These are phyloP conservation scores for Atherix ibis DNA, from an alignment of 2,888 invertebrate genomes.

Conservation along the genomic window DNA sequence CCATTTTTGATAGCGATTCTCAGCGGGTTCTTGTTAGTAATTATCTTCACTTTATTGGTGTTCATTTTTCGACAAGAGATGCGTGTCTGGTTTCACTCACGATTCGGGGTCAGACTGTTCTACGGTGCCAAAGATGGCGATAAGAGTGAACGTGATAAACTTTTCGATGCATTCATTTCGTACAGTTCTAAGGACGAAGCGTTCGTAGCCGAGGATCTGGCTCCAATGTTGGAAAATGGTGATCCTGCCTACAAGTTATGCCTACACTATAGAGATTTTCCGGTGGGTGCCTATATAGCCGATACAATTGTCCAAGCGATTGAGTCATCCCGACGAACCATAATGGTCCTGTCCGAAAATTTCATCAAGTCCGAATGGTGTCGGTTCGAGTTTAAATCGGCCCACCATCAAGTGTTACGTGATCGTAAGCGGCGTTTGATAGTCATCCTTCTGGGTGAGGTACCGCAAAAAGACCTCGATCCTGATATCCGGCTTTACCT, in stretches of 20 bases:
- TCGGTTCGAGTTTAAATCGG: slow-evolving; percentile 86
- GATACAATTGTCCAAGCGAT: slow-evolving; percentile 89
- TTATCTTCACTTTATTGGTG: slow-evolving; percentile 56
- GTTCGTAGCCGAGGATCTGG: slow-evolving; percentile 76
- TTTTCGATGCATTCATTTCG: slow-evolving; percentile 90
- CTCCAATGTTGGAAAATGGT: slow-evolving; percentile 70
- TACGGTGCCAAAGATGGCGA: slow-evolving; percentile 61
- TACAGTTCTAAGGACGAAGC: slow-evolving; percentile 87
- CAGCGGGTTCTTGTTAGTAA: slow-evolving; percentile 57
- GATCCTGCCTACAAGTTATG: slow-evolving; percentile 72
- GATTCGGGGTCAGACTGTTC: slow-evolving; percentile 68
- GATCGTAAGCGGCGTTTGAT: slow-evolving; percentile 76
- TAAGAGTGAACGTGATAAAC: slow-evolving; percentile 65
- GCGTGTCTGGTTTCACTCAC: slow-evolving; percentile 74
- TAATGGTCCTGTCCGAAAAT: slow-evolving; percentile 83
- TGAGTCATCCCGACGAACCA: slow-evolving; percentile 76
- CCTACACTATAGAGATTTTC: slow-evolving; percentile 81
- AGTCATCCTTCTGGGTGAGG: slow-evolving; percentile 77
- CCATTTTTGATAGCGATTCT: slow-evolving; percentile 63
- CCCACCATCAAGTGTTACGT: slow-evolving; percentile 77
- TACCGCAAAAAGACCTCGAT: slow-evolving; percentile 78
- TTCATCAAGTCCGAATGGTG: slow-evolving; percentile 93
- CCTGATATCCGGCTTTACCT: slow-evolving; percentile 79
- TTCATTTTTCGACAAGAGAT: slow-evolving; percentile 72
- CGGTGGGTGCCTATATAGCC: slow-evolving; percentile 73